phyloP scores from a whole-genome alignment of 2,113 vertebrate species.

The Zapus hudsonius region DNA sequence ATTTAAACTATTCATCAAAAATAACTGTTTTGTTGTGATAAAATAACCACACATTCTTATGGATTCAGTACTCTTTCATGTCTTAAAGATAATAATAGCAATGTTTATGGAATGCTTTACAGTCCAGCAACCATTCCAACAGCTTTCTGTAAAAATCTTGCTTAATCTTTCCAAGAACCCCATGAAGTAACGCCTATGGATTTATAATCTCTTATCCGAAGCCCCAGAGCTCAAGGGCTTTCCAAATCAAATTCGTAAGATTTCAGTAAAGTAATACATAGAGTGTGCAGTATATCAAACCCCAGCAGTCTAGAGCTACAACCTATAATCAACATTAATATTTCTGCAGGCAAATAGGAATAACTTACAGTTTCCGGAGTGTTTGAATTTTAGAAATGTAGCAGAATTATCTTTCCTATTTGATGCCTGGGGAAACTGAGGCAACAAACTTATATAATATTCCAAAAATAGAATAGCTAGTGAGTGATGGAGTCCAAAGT shows the following conservation, averaged over 20 bases:
- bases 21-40: slow-evolving; percentile 44
- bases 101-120: slow-evolving; percentile 10
- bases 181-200: neutral
- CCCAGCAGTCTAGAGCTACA: neutral
- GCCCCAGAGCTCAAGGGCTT: slow-evolving; percentile 15
- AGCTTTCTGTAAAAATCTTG: slow-evolving; percentile 39
- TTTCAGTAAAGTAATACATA: neutral
- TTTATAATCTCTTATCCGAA: neutral
- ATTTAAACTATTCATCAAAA: slow-evolving; percentile 65
- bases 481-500: neutral
- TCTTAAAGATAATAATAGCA: slow-evolving; percentile 43
- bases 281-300: neutral
- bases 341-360: slow-evolving; percentile 35
- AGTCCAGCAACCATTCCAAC: slow-evolving; percentile 28
- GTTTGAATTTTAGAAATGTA: slow-evolving; percentile 13
- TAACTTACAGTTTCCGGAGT: slow-evolving; percentile 8
- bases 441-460: neutral
- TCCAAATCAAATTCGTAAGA: neutral
- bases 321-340: slow-evolving; percentile 1
- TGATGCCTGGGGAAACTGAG: neutral
- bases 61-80: slow-evolving; percentile 16
- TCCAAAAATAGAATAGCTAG: neutral
- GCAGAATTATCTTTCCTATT: neutral
- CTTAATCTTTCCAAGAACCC: slow-evolving; percentile 43
- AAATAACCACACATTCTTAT: slow-evolving; percentile 59